Evolutionary conservation across 2,888 invertebrate genomes (phyloP), one percentile per base, ranked within the genome.

Genomic region (Polydrusus pterygomalis): DNA sequence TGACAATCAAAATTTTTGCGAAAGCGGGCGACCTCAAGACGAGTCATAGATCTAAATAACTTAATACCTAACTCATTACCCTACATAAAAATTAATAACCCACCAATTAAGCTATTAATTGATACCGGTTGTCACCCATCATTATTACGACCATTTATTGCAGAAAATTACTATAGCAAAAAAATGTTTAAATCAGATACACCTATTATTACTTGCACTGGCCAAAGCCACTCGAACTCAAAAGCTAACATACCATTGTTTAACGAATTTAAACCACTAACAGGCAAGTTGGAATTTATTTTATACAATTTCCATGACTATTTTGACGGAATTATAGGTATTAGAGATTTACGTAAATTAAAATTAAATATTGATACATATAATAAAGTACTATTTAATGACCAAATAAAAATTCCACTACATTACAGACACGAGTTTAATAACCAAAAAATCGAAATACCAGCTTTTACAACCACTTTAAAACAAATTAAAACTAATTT

Each of bases 321-420:
- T 47, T 77, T 74, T 54, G 78, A 78, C 25, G 78, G 76, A 6
- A 76, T 75, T 25, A 25, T 76, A 58, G n/a, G n/a, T n/a, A n/a
- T n/a, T n/a, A n/a, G n/a, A n/a, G n/a, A n/a, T n/a, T n/a, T n/a
- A n/a, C n/a, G 78, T 67, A 10, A 25, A 73, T 30, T 78, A 34
- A 63, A 47, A 17, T 30, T 64, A 11, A 68, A 15, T 56, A 71
- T 71, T 10, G 72, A 78, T 43, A 30, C 69, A 68, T 17, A 56
- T 6, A 75, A 75, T 43, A 54, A 69, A 40, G 15, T 56, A 5
- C 34, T 77, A 49, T 47, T 18, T 15, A 77, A 75, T 56, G 43
- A 76, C 1, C 13, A 30, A 15, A n/a, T 20, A 17, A 30, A 25
- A 60, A 72, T 68, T n/a, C 71, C 71, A 10, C 43, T 75, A 49